These are phyloP conservation scores for Gila orcuttii DNA, from an alignment of 2,113 vertebrate genomes.

Conservation along the genomic window DNA sequence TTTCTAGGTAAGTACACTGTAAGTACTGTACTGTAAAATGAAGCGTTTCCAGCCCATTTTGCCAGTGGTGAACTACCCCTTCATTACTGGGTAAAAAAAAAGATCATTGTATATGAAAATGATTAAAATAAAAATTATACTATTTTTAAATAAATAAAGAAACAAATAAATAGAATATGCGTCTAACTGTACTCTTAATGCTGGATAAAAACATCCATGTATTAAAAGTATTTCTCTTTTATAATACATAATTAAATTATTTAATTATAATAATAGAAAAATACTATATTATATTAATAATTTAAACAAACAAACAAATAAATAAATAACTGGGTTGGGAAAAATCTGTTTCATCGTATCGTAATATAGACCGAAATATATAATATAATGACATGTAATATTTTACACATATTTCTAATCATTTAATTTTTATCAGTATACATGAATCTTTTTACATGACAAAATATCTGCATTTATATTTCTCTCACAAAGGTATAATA, in stretches of 20 bases:
- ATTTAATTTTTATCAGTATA: not conserved
- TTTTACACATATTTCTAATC: not conserved
- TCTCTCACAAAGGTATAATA: not conserved
- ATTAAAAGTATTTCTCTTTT: too few relatives aligned
- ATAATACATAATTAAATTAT: too few relatives aligned
- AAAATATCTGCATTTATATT: not conserved
- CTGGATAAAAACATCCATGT: not conserved
- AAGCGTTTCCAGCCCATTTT: too few relatives aligned
- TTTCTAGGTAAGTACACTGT: too few relatives aligned
- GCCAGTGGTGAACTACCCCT: too few relatives aligned
- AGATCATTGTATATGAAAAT: not conserved
- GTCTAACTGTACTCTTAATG: not conserved
- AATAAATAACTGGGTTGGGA: too few relatives aligned
- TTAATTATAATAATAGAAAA: too few relatives aligned
- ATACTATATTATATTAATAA: not conserved
- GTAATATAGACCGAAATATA: not conserved
- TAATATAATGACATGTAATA: not conserved
- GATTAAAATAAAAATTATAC: not conserved
- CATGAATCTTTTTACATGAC: not conserved
- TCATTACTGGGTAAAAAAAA: too few relatives aligned
- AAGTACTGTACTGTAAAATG: too few relatives aligned
- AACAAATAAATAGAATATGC: not conserved
- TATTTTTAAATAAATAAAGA: not conserved
- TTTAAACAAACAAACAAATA: too few relatives aligned
- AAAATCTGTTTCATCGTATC: too few relatives aligned